Evolutionary conservation across 1,140 invertebrate genomes (phyloP), one percentile per base, ranked within the genome.

Genomic region (Homarus americanus): DNA sequence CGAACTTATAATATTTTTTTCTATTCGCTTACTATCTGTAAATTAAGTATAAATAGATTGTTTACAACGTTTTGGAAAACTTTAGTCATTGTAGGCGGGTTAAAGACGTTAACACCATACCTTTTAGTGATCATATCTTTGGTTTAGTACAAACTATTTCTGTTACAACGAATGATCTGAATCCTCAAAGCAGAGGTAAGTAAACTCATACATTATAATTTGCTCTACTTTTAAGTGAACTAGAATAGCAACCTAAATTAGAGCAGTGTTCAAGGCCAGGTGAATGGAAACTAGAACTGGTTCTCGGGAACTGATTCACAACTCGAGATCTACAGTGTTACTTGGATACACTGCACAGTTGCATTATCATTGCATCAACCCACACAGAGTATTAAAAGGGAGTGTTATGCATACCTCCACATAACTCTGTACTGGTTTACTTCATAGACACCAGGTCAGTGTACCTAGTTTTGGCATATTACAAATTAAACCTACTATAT

Each of bases 231-330:
- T 12, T 24, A 2, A 32, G n/a, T 34, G 5, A 69, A 69, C n/a
- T 9, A 69, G 63, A 69, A 32, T 69, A 69, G 2, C n/a, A 7
- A 5, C 63, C 7, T 69, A 80, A 87, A 87, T 53, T 80, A 79
- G 86, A 87, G 53, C 86, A 87, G 17, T 69, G 44, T 44, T 80
- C 75, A 80, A 87, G 86, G 75, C 86, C 86, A 87, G 86, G 86
- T 87, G 86, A 87, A 80, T 79, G 86, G 75, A 69, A 80, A 86
- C 84, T 34, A 53, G 40, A 86, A 44, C 84, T 82, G 80, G 4
- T 24, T 82, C 58, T 63, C 63, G n/a, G n/a, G 63, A 69, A 69
- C 63, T 69, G n/a, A 69, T 28, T 69, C n/a, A 69, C 5, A 69
- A 69, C 38, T 20, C 3, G 15, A 24, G 17, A 17, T 78, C 12